Evolutionary conservation across 1,140 invertebrate genomes (phyloP).

Genomic region (Homalodisca vitripennis): DNA sequence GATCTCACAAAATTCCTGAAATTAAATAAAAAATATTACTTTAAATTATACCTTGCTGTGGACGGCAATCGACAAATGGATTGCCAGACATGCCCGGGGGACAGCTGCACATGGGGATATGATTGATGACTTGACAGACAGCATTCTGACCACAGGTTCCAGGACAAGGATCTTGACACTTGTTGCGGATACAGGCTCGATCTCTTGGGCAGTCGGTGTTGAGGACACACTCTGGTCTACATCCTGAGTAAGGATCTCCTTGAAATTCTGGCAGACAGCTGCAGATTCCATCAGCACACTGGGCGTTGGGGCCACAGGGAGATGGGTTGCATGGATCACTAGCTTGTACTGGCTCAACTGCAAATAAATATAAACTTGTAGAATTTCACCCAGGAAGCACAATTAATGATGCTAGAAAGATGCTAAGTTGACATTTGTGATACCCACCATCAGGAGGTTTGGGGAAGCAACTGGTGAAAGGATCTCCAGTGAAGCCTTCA

Average conservation of each 20-base stretch:
- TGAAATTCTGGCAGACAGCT: conserved; percentile 60
- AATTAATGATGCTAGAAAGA: background rate
- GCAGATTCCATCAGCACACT: conserved; percentile 62
- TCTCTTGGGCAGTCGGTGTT: conserved; percentile 63
- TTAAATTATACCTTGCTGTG: conserved; percentile 54
- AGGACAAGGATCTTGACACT: conserved; percentile 73
- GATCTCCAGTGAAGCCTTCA: conserved; percentile 53
- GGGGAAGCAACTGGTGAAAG: conserved; percentile 48
- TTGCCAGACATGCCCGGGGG: conserved; percentile 65
- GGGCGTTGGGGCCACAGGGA: conserved; percentile 70
- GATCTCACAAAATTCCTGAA: no score
- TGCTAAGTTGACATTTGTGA: background rate
- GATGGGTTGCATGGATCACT: conserved; percentile 49
- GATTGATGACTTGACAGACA: conserved; percentile 66
- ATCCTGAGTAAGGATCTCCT: conserved; percentile 61
- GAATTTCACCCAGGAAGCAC: no score
- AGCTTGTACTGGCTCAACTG: conserved; percentile 20
- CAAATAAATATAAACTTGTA: no score
- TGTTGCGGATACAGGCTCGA: conserved; percentile 68
- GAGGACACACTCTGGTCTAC: conserved; percentile 63
- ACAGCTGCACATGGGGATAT: conserved; percentile 71
- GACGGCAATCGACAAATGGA: conserved; percentile 63
- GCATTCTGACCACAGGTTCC: conserved; percentile 70
- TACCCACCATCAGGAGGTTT: conserved; percentile 43
- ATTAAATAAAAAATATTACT: conserved; percentile 29